Percentiles rank a stretch among this genome's conserved stretches.
Evolutionary conservation across 2,888 invertebrate species (phyloP).

Genomic region (Drosophila rellima): DNA sequence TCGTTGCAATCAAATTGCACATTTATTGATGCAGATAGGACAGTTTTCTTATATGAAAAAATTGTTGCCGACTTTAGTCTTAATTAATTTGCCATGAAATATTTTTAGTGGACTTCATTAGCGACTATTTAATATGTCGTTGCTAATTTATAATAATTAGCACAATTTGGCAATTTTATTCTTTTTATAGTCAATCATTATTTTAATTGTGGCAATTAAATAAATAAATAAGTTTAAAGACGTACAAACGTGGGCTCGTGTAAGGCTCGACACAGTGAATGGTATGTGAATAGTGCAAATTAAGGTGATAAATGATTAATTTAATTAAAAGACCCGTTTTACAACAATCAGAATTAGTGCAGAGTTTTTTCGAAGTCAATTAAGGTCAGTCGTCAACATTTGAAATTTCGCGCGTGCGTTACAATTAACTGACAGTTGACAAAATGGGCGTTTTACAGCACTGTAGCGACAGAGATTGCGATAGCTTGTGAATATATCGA

Average conservation of each 20-base stretch:
- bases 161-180: conserved; percentile 39
- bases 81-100: conserved; percentile 57
- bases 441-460: conserved; percentile 12
- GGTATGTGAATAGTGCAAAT: conserved; percentile 37
- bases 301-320: conserved; percentile 12
- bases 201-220: conserved; percentile 34
- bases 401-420: conserved; percentile 14
- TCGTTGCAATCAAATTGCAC: conserved; percentile 56
- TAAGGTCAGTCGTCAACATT: not conserved
- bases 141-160: conserved; percentile 65
- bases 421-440: not conserved
- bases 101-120: conserved; percentile 59
- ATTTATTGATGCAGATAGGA: conserved; percentile 28
- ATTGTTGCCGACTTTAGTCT: conserved; percentile 24
- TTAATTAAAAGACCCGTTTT: conserved; percentile 22
- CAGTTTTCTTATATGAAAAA: conserved; percentile 27
- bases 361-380: not conserved
- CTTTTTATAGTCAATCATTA: conserved; percentile 53
- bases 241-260: conserved; percentile 41
- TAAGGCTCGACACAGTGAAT: conserved; percentile 36
- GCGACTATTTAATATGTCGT: conserved; percentile 24
- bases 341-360: not conserved
- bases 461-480: not conserved
- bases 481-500: conserved; percentile 36
- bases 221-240: conserved; percentile 44